These are phyloP conservation scores for Mormyrus iriodes DNA, from an alignment of 2,113 vertebrate genomes.

Conservation along the genomic window DNA sequence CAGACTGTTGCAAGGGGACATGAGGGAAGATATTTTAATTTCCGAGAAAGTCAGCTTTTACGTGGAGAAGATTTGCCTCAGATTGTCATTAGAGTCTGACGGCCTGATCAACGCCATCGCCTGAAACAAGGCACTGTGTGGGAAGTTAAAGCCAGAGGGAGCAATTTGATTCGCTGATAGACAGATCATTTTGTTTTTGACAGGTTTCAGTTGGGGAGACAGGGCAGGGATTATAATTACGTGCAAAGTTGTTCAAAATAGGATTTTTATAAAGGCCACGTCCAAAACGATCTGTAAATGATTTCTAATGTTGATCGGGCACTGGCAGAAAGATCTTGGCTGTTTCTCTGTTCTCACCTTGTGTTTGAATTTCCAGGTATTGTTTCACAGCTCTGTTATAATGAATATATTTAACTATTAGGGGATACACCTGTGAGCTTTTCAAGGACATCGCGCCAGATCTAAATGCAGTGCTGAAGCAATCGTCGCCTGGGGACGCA, in stretches of 20 bases:
- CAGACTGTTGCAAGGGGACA: neutral
- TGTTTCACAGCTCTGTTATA: neutral
- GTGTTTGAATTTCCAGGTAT: neutral
- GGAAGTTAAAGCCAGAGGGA: neutral
- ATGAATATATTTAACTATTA: neutral
- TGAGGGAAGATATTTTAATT: neutral
- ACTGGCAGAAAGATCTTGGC: neutral
- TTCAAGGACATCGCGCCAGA: neutral
- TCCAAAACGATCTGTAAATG: neutral
- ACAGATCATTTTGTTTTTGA: neutral
- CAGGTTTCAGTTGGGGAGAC: conserved; percentile 4
- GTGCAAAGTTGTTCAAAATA: conserved; percentile 9
- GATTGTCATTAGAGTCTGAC: neutral
- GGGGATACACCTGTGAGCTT: neutral
- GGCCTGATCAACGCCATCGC: neutral
- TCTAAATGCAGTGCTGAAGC: neutral
- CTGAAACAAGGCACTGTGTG: neutral
- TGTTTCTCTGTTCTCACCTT: neutral
- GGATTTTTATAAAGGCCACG: neutral
- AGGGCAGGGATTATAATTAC: neutral
- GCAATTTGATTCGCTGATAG: conserved; percentile 8
- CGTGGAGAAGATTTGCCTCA: neutral
- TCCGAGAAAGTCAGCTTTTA: neutral
- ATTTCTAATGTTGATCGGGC: neutral
- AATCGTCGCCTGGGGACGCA: neutral